Percentiles rank a stretch among this genome's conserved stretches.
phyloP scores from a whole-genome alignment of 2,113 vertebrate genomes.

The Emberiza fucata region DNA sequence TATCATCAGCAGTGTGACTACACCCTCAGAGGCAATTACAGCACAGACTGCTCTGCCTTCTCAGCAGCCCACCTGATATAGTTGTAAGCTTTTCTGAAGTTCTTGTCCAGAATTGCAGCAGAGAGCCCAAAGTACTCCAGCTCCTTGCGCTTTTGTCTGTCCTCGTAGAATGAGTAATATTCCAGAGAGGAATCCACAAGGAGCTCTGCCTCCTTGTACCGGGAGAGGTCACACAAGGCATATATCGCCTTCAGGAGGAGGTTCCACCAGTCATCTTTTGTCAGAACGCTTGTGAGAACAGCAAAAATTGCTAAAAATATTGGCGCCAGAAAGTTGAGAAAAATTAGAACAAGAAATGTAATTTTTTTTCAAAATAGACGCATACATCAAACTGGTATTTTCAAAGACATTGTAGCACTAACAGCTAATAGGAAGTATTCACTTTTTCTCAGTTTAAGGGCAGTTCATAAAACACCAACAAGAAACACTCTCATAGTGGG shows the following conservation, averaged over 20 bases:
- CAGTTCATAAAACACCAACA: background rate
- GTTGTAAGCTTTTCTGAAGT: slow-evolving; percentile 93
- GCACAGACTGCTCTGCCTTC: background rate
- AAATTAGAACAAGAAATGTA: background rate
- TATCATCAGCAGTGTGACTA: background rate
- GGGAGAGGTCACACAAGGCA: slow-evolving; percentile 83
- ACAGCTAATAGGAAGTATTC: background rate
- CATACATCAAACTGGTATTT: background rate
- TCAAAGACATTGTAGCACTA: background rate
- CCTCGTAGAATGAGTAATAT: slow-evolving; percentile 96
- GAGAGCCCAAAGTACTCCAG: slow-evolving; percentile 95
- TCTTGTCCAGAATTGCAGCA: slow-evolving; percentile 90
- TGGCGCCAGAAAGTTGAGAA: background rate
- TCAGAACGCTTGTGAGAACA: slow-evolving; percentile 86
- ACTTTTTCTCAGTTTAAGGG: background rate
- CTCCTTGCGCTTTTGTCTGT: slow-evolving; percentile 89
- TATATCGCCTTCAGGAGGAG: slow-evolving; percentile 87
- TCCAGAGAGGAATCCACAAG: slow-evolving; percentile 94
- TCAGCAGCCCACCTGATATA: slow-evolving; percentile 86
- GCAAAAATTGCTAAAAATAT: slow-evolving; percentile 76
- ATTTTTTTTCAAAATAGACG: background rate
- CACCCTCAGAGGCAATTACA: background rate
- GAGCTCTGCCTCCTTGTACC: slow-evolving; percentile 90
- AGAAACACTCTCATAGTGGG: background rate
- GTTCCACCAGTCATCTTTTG: slow-evolving; percentile 97